Conservation (phyloP, 2,113 vertebrate species). For the Gallinago jamesoni region DNA sequence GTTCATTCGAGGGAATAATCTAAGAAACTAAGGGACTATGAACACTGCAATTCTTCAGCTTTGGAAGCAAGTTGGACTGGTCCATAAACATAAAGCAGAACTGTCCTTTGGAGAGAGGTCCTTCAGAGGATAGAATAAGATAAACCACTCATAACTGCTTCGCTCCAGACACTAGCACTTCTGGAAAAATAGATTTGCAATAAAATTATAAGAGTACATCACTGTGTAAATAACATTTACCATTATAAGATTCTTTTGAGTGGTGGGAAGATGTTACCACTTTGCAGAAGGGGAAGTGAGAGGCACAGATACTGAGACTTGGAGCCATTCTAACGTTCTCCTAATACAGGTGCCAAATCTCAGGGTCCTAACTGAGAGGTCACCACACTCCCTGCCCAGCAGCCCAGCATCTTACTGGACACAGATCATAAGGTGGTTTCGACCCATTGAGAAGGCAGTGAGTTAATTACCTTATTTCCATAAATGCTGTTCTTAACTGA, state of each 20-base stretch:
- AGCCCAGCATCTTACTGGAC: too few species aligned
- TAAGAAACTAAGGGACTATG: not conserved
- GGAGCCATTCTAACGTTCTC: not conserved
- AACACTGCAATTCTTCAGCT: not conserved
- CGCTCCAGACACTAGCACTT: not conserved
- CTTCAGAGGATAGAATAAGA: not conserved
- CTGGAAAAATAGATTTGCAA: not conserved
- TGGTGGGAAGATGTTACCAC: not conserved
- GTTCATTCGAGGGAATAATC: not conserved
- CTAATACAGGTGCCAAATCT: not conserved
- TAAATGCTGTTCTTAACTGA: not conserved
- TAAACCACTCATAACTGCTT: not conserved
- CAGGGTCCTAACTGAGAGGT: not conserved
- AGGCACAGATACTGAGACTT: too few species aligned
- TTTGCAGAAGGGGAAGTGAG: not conserved
- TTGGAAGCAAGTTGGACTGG: not conserved
- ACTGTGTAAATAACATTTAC: not conserved
- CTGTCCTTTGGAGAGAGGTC: not conserved
- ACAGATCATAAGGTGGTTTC: too few species aligned
- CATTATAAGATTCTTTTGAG: not conserved
- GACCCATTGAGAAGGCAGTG: not conserved
- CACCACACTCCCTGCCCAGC: not conserved
- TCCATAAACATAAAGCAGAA: not conserved
- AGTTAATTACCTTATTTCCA: not conserved
- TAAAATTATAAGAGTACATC: not conserved